Percentiles rank a stretch among this genome's conserved stretches.
phyloP scores from a whole-genome alignment of 2,797 vertebrate genomes.

The Aselliscus stoliczkanus region DNA sequence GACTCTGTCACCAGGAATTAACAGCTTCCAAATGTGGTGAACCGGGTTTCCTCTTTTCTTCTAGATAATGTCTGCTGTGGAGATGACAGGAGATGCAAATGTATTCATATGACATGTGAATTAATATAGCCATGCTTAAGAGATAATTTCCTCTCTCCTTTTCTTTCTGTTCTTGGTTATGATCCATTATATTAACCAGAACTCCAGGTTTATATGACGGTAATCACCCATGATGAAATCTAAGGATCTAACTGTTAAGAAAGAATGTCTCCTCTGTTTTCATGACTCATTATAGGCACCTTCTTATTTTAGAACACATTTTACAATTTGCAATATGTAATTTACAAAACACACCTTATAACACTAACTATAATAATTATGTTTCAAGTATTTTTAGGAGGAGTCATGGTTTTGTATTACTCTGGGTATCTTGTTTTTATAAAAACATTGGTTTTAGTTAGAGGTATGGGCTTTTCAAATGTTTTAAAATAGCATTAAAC shows the following conservation, averaged over 20 bases:
- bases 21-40: slow-evolving; percentile 42
- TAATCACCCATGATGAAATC: neutral
- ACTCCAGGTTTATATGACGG: neutral
- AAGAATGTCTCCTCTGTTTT: slow-evolving; percentile 3
- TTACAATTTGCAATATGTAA: neutral
- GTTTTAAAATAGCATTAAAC: slow-evolving; percentile 45
- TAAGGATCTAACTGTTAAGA: neutral
- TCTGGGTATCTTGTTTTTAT: slow-evolving; percentile 18
- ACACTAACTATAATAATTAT: neutral
- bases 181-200: slow-evolving; percentile 16
- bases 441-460: slow-evolving; percentile 54
- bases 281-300: neutral
- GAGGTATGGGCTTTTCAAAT: slow-evolving; percentile 35
- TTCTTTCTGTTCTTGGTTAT: neutral
- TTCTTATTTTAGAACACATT: slow-evolving; percentile 26
- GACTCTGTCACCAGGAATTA: slow-evolving; percentile 29
- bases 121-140: neutral
- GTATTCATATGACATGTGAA: neutral
- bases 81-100: slow-evolving; percentile 8
- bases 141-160: neutral
- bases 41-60: neutral
- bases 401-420: neutral
- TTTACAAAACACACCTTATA: neutral
- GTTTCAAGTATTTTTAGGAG: slow-evolving; percentile 24
- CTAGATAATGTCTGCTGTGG: neutral